Conservation (phyloP, 2,113 vertebrate genomes). For the Apeltes quadracus region DNA sequence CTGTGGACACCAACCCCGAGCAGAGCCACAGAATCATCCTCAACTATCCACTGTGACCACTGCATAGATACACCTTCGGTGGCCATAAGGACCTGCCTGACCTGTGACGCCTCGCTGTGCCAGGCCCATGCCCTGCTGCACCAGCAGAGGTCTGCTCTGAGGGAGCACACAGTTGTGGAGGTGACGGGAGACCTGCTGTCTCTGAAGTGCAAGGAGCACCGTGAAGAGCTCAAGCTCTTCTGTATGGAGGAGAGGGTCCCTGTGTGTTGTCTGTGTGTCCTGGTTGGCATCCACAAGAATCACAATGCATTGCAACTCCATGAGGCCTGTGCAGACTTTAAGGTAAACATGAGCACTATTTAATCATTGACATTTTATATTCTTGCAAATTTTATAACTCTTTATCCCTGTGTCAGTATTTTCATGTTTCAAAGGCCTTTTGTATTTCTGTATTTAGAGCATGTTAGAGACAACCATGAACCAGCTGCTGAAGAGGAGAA, state of each 20-base stretch:
- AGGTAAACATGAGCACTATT: slow-evolving; percentile 54
- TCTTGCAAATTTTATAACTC: not conserved
- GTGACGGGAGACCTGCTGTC: slow-evolving; percentile 71
- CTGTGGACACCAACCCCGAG: not conserved
- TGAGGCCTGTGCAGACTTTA: slow-evolving; percentile 72
- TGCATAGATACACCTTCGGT: slow-evolving; percentile 74
- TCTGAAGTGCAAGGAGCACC: slow-evolving; percentile 79
- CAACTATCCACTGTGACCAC: slow-evolving; percentile 73
- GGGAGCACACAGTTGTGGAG: slow-evolving; percentile 76
- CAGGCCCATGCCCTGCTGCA: slow-evolving; percentile 75
- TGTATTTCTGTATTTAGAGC: slow-evolving; percentile 62
- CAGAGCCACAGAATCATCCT: slow-evolving; percentile 9
- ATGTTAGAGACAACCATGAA: slow-evolving; percentile 63
- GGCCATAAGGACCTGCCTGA: slow-evolving; percentile 78
- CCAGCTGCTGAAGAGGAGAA: slow-evolving; percentile 69
- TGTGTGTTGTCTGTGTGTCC: slow-evolving; percentile 77
- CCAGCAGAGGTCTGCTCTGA: slow-evolving; percentile 71
- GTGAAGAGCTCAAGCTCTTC: slow-evolving; percentile 79
- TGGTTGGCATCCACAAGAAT: slow-evolving; percentile 74
- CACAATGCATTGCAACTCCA: slow-evolving; percentile 71
- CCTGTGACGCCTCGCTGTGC: slow-evolving; percentile 78
- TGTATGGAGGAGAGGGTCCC: slow-evolving; percentile 72
- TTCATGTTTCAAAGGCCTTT: slow-evolving; percentile 27
- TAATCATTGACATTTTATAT: not conserved
- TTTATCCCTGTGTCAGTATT: not conserved